A percentile compares a stretch with the other conserved stretches of the same genome.
phyloP scores from a whole-genome alignment of 2,888 invertebrate species.

The Cyclophora punctaria region DNA sequence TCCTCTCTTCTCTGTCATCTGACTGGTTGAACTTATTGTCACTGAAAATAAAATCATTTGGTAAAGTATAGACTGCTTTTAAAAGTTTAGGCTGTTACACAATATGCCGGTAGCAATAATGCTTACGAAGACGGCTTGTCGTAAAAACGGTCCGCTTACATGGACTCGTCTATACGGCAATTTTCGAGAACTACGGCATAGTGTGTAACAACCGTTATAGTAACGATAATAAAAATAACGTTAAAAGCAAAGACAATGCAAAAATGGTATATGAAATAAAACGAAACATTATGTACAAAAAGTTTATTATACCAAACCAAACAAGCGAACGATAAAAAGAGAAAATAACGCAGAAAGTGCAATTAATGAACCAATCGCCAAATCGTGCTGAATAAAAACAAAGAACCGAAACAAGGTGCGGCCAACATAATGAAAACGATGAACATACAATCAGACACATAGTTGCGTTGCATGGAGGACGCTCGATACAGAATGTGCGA shows the following conservation, averaged over 20 bases:
- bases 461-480: constrained; percentile 29
- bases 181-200: too few species aligned
- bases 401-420: constrained; percentile 26
- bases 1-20: constrained; percentile 40
- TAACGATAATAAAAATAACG: too few species aligned
- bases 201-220: too few species aligned
- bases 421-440: constrained; percentile 24
- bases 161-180: too few species aligned
- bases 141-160: background rate
- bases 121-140: too few species aligned
- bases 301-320: constrained; percentile 34
- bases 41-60: constrained; percentile 15
- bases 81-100: background rate
- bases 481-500: constrained; percentile 29
- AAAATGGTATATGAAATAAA: background rate
- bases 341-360: constrained; percentile 5
- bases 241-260: constrained; percentile 2
- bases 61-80: background rate
- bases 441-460: constrained; percentile 22
- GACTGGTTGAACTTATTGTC: constrained; percentile 38
- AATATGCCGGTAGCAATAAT: background rate
- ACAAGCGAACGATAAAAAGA: constrained; percentile 21
- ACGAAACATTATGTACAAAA: background rate
- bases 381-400: constrained; percentile 37
- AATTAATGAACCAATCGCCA: constrained; percentile 10